Evolutionary conservation across 2,888 invertebrate species (phyloP), one percentile per base, ranked within the genome.

Genomic region (Schizaphis graminum): DNA sequence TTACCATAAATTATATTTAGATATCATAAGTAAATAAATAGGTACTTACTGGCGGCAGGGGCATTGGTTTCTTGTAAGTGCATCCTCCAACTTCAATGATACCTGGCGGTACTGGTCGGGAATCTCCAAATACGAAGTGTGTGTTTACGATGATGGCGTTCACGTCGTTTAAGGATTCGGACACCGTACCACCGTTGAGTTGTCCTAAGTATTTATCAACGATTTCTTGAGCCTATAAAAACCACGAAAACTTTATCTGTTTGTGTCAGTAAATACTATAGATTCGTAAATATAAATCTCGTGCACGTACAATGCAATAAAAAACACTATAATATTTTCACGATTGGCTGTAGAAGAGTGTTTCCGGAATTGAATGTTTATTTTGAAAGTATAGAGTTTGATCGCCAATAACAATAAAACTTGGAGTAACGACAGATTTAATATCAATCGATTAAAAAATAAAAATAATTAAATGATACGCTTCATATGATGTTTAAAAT

Each of bases 21-120:
- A n/a, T 47, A 47, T 47, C 7, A 47, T 16, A 77, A 49, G 49
- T 49, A 49, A 49, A 49, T 16, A 49, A 16, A 35, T 35, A 88
- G 47, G 11, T 21, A 61, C 85, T 93, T 28, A 93, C 93, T 57
- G 86, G 35, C 11, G 93, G 85, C 28, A 93, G 35, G 16, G 93
- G 85, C 49, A 90, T 90, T 11, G 93, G 93, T 0, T 10, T 89
- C 44, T 90, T 89, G 61, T 85, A 90, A 35, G 93, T 61, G 85
- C 93, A 90, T 28, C 93, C 93, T 84, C 93, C 93, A 49, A 93
- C 61, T 85, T 93, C 56, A 21, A 93, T 85, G 3, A 93, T 85
- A 11, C 93, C 93, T 11, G 84, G 93, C 35, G 85, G 84, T 13
- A 85, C 7, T 3, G 93, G 93, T 7, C 90, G 35, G 5, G 90